Evolutionary conservation across 2,888 invertebrate genomes (phyloP).

Genomic region (Oscheius sp.): DNA sequence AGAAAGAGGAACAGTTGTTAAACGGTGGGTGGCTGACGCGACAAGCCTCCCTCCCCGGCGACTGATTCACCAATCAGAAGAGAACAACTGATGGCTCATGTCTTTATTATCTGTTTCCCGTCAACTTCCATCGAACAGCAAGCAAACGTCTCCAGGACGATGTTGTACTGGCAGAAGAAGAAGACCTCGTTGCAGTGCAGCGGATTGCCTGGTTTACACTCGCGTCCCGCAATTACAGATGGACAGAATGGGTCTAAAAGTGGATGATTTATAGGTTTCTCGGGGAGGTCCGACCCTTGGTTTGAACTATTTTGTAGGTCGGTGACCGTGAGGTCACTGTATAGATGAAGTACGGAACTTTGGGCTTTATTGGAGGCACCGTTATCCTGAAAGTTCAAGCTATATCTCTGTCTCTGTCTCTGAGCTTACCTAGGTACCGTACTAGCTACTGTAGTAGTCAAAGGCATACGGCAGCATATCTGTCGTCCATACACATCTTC

Average conservation of each 20-base stretch:
- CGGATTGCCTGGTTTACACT: constrained; percentile 18
- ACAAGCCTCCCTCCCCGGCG: no score
- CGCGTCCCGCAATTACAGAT: constrained; percentile 17
- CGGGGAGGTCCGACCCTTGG: neutral
- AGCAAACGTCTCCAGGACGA: constrained; percentile 15
- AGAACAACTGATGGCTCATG: neutral
- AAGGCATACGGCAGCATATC: constrained; percentile 49
- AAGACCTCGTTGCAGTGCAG: constrained; percentile 22
- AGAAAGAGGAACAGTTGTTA: no score
- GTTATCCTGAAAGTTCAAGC: neutral
- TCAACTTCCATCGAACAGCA: constrained; percentile 36
- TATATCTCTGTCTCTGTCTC: neutral
- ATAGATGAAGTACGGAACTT: constrained; percentile 22
- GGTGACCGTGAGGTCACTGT: constrained; percentile 27
- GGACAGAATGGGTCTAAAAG: constrained; percentile 38
- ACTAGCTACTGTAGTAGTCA: constrained; percentile 40
- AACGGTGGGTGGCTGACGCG: no score
- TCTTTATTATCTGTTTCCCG: constrained; percentile 6
- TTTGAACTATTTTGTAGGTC: constrained; percentile 9
- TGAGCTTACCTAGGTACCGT: constrained; percentile 1
- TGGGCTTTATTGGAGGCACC: neutral
- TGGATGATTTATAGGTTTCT: neutral
- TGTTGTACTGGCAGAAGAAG: constrained; percentile 37
- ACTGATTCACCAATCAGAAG: neutral
- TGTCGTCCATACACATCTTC: constrained; percentile 45